These are phyloP conservation scores for Meloidogyne exigua DNA, from an alignment of 1,140 invertebrate species.

Conservation along the genomic window DNA sequence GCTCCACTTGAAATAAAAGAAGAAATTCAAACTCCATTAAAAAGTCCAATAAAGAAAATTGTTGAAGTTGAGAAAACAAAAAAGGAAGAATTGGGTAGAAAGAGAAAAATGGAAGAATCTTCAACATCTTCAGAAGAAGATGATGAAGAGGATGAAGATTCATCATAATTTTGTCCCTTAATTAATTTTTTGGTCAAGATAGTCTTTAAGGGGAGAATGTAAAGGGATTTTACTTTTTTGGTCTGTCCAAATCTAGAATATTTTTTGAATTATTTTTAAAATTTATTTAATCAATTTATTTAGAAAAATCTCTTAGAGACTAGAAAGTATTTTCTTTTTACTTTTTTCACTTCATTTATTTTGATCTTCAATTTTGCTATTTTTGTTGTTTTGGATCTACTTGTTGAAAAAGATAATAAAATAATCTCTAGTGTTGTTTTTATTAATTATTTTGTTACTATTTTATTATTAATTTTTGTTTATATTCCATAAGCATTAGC, in stretches of 20 bases:
- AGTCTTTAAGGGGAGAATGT: not conserved
- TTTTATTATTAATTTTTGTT: not conserved
- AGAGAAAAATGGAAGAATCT: not conserved
- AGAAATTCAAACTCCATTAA: not conserved
- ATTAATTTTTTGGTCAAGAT: not conserved
- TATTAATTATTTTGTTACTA: no score
- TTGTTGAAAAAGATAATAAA: not conserved
- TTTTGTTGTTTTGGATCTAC: not conserved
- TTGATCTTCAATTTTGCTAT: not conserved
- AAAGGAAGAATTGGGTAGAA: not conserved
- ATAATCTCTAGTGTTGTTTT: not conserved
- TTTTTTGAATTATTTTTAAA: not conserved
- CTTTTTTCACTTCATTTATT: no score
- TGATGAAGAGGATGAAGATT: not conserved
- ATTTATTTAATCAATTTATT: not conserved
- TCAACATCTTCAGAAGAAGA: not conserved
- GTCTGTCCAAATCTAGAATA: no score
- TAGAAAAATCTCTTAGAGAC: constrained; percentile 1
- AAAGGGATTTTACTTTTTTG: no score
- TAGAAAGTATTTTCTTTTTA: not conserved
- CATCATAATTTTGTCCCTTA: not conserved
- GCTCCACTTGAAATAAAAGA: not conserved
- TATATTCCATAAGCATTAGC: not conserved
- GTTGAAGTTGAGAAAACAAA: constrained; percentile 63
- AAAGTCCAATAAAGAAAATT: not conserved